These are phyloP conservation scores for Cephalopterus ornatus DNA, from an alignment of 2,113 vertebrate species.

Conservation along the genomic window DNA sequence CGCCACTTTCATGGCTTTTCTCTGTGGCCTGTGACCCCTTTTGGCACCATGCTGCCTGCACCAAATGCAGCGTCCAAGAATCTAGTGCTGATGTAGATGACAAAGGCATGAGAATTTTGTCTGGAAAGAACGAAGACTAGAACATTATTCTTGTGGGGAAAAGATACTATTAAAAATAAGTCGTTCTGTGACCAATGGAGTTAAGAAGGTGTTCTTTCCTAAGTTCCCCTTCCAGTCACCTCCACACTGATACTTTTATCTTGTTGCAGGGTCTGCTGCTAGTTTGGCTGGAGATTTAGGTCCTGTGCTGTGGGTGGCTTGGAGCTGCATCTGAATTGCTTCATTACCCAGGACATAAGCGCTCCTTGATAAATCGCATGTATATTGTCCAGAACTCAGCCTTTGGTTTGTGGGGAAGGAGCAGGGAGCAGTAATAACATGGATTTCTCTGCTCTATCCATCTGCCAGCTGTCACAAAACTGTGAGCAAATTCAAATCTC, in stretches of 20 bases:
- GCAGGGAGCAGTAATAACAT: not conserved
- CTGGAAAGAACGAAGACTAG: not conserved
- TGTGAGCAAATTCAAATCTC: not conserved
- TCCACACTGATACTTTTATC: not conserved
- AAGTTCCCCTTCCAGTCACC: not conserved
- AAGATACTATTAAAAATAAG: not conserved
- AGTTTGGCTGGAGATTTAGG: not conserved
- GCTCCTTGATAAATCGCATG: not conserved
- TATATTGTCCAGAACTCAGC: not conserved
- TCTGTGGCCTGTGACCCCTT: not conserved
- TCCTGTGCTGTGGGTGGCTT: not conserved
- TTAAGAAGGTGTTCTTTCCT: not conserved
- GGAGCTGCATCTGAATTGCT: not conserved
- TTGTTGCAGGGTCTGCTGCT: not conserved
- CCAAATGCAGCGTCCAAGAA: accelerated
- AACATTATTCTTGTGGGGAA: not conserved
- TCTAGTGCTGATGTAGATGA: not conserved
- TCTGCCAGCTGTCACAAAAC: not conserved
- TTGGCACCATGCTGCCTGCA: accelerated
- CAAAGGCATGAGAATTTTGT: not conserved
- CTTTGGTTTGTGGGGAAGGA: not conserved
- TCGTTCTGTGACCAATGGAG: not conserved
- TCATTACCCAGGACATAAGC: not conserved
- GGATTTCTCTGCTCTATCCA: not conserved
- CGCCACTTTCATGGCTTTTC: not conserved